These are phyloP conservation scores for Glyphotaelius pellucidus DNA, from an alignment of 2,888 invertebrate species.

Conservation along the genomic window DNA sequence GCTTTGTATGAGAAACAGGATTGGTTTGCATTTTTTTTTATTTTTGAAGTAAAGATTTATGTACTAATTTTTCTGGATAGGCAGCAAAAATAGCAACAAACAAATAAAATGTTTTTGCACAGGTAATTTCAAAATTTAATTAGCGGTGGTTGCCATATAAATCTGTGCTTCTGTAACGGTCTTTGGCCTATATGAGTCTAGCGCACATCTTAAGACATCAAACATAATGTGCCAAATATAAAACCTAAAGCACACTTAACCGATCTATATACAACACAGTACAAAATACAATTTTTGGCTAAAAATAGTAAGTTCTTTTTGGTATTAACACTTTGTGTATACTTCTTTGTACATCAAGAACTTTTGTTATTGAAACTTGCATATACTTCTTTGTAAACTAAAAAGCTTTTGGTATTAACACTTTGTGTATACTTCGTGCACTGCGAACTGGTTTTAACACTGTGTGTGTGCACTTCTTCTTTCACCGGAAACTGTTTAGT, in stretches of 20 bases:
- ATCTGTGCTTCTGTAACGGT: neutral
- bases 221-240: neutral
- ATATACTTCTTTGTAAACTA: neutral
- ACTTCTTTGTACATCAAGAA: neutral
- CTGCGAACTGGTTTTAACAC: too few species aligned
- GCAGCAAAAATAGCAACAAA: neutral
- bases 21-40: neutral
- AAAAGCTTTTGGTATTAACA: neutral
- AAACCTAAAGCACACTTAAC: neutral
- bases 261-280: neutral
- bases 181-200: neutral
- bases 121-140: too few species aligned
- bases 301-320: constrained; percentile 4
- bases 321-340: neutral
- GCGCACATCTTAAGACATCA: neutral
- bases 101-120: too few species aligned
- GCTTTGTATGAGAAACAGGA: neutral
- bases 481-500: neutral
- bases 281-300: neutral
- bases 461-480: too few species aligned
- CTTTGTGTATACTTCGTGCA: too few species aligned
- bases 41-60: too few species aligned
- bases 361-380: neutral
- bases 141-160: neutral
- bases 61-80: neutral